Base-by-base conservation (phyloP, 2,113 vertebrate species). In the Globicephala melas region DNA sequence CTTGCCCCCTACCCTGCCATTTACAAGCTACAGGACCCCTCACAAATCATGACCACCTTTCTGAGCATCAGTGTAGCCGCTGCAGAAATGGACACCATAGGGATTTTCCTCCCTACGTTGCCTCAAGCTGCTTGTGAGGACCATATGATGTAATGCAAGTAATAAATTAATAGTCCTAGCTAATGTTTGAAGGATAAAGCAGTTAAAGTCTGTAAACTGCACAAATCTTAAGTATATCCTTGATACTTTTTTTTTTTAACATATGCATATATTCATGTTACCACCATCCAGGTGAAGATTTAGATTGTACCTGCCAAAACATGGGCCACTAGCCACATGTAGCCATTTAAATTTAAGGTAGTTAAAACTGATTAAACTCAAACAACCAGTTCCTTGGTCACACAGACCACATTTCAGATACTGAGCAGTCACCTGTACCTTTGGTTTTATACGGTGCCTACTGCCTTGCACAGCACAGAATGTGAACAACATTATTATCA, bases 391-490 rank as follows among this genome's bases (percentile, higher is more conserved):
- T 21, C 21, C 6, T 82, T 65, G 12, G 18, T 71, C 31, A 23
- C 20, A 68, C 26, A 50, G 68, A 38, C 44, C 18, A 33, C 15
- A 9, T 89, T 65, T 47, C n/a, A 68, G 28, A 38, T 8, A 36
- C 20, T 20, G 26, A 2, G 9, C 2, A 47, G 11, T 18, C 36
- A 17, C 5, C 0, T n/a, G 23, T 8, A 3, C 14, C 20, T 77
- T 41, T 47, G 63, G 26, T 50, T 4, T 28, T 31, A 0, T 25
- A 8, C 1, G 20, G 8, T 47, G 36, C 9, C 8, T 33, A 0
- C 26, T 71, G 4, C 10, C 67, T 74, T 3, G 36, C 5, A 26
- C 3, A 25, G 28, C 5, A 18, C 10, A 74, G 70, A 13, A 33
- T 12, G n/a, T 9, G 47, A 36, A 7, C 12, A 41, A 33, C 44